phyloP scores from a whole-genome alignment of 2,888 invertebrate genomes.

The Drosophila prolongata region DNA sequence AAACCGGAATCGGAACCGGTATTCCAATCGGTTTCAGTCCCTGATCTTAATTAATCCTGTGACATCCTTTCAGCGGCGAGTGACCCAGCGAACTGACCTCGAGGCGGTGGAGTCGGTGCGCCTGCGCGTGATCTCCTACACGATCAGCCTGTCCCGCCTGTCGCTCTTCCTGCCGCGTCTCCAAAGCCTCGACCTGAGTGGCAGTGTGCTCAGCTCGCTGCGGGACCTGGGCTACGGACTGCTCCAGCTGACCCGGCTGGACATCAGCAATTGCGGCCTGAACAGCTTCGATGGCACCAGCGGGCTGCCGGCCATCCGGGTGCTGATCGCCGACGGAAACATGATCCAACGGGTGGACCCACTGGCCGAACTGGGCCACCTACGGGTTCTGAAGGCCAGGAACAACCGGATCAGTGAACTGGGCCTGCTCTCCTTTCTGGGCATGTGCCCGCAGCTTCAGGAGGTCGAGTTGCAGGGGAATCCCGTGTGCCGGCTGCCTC shows the following conservation, averaged over 20 bases:
- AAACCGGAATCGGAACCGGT: too few species aligned
- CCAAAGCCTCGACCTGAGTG: constrained; percentile 87
- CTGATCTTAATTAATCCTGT: neutral
- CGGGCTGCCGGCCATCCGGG: constrained; percentile 87
- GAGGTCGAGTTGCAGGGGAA: constrained; percentile 86
- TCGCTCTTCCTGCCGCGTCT: constrained; percentile 87
- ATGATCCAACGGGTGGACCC: constrained; percentile 87
- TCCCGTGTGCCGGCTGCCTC: constrained; percentile 81
- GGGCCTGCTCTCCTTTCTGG: constrained; percentile 81
- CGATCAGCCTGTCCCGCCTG: constrained; percentile 87
- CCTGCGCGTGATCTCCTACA: constrained; percentile 88
- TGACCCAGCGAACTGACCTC: constrained; percentile 84
- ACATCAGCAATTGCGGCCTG: constrained; percentile 88
- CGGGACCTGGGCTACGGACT: constrained; percentile 89
- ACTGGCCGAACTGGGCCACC: constrained; percentile 86
- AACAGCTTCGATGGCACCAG: constrained; percentile 89
- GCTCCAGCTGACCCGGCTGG: constrained; percentile 85
- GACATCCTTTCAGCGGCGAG: constrained; percentile 78
- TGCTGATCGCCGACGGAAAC: constrained; percentile 88
- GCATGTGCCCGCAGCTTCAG: constrained; percentile 85
- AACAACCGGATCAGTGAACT: constrained; percentile 82
- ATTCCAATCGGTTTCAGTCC: too few species aligned
- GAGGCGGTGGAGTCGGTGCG: constrained; percentile 86
- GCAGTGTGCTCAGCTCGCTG: constrained; percentile 88
- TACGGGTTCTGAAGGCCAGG: constrained; percentile 85